phyloP scores from a whole-genome alignment of 2,888 invertebrate species.

The Dasypogon diadema region DNA sequence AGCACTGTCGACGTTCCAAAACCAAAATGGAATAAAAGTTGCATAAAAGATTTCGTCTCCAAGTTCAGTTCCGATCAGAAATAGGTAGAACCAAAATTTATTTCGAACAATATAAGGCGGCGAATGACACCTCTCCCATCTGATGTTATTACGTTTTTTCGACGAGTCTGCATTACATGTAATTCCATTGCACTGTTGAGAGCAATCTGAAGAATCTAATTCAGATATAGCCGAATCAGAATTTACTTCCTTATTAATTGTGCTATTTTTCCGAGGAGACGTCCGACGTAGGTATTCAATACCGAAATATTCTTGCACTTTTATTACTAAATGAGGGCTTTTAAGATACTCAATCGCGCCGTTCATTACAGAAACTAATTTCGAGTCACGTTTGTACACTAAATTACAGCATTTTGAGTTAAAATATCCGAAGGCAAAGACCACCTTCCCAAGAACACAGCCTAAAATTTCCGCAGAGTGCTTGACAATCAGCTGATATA shows the following conservation, averaged over 20 bases:
- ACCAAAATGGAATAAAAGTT: constrained; percentile 92
- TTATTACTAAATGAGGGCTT: constrained; percentile 80
- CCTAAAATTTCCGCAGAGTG: neutral
- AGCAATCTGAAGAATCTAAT: neutral
- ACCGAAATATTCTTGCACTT: constrained; percentile 85
- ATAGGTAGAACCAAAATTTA: constrained; percentile 86
- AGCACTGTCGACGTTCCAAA: constrained; percentile 93
- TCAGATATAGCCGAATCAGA: neutral
- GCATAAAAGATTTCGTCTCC: constrained; percentile 94
- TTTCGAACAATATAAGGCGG: constrained; percentile 72
- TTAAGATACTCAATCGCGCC: constrained; percentile 76
- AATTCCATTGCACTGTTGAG: constrained; percentile 12
- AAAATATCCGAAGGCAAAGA: too few species aligned
- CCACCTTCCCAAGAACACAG: constrained; percentile 14
- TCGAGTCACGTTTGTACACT: too few species aligned
- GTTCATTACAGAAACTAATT: constrained; percentile 46
- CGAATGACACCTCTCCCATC: neutral
- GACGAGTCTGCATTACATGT: neutral
- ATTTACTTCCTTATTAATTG: neutral
- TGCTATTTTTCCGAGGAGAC: neutral
- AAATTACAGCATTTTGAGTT: constrained; percentile 20
- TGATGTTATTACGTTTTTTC: neutral
- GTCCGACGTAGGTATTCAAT: constrained; percentile 70
- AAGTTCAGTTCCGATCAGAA: constrained; percentile 85
- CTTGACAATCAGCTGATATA: neutral